phyloP scores from a whole-genome alignment of 2,113 vertebrate genomes.

The Chloebia gouldiae region DNA sequence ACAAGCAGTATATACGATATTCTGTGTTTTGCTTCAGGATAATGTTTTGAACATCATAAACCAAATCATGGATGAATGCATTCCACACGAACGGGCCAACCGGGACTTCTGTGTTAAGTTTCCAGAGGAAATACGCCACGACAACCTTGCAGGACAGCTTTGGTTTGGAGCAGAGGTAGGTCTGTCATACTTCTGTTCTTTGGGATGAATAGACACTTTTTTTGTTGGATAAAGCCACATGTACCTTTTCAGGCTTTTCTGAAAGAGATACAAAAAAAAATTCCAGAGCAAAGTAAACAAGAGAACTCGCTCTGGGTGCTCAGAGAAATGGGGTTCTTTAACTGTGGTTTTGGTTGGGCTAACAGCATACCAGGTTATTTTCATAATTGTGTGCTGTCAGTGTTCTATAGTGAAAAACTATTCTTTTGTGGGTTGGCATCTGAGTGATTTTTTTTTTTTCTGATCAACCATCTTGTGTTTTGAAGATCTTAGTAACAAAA shows the following conservation, averaged over 20 bases:
- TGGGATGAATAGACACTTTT: neutral
- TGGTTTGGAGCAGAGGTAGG: conserved; percentile 98
- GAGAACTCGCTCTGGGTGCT: neutral
- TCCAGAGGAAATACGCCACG: conserved; percentile 96
- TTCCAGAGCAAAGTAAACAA: neutral
- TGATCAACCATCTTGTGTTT: neutral
- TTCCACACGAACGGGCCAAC: conserved; percentile 91
- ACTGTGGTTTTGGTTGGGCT: neutral
- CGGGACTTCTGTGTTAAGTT: conserved; percentile 97
- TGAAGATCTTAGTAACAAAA: neutral
- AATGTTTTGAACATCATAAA: conserved; percentile 94
- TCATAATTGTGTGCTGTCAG: neutral
- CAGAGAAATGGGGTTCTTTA: neutral
- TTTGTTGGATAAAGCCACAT: neutral
- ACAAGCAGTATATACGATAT: neutral
- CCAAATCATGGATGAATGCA: conserved; percentile 98
- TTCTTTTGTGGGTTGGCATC: neutral
- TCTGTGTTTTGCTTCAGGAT: conserved; percentile 77
- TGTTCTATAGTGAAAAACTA: neutral
- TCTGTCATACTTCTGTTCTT: neutral
- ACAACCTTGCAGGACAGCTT: conserved; percentile 96
- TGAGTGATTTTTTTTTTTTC: neutral
- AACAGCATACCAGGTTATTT: neutral
- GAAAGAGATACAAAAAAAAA: neutral
- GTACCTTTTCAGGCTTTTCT: neutral